phyloP scores from a whole-genome alignment of 2,113 vertebrate species.

The Phyllopteryx taeniolatus region DNA sequence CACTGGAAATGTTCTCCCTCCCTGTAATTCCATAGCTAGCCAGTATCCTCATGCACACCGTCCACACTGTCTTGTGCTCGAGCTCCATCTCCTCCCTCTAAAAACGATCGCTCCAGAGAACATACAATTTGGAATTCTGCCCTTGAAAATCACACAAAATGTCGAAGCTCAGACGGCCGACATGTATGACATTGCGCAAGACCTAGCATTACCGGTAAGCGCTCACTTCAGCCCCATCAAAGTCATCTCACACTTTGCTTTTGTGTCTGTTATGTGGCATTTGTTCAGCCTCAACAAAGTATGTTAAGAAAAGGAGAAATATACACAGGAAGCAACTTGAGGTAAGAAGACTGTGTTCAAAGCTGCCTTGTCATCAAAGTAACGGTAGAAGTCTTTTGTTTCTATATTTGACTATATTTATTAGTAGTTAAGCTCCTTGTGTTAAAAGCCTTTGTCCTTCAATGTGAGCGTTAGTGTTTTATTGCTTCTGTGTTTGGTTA shows the following conservation, averaged over 20 bases:
- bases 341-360: not conserved
- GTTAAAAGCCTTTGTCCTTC: not conserved
- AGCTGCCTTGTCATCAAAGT: not conserved
- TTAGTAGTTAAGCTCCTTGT: not conserved
- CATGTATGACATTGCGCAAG: too few species aligned
- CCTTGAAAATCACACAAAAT: not conserved
- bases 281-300: too few species aligned
- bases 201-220: too few species aligned
- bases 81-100: not conserved
- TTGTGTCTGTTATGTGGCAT: too few species aligned
- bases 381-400: not conserved
- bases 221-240: not conserved
- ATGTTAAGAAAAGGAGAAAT: too few species aligned
- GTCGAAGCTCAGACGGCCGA: too few species aligned
- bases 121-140: not conserved
- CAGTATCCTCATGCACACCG: not conserved
- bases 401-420: not conserved
- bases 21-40: slow-evolving; percentile 6
- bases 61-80: too few species aligned
- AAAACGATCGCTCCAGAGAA: not conserved
- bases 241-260: not conserved
- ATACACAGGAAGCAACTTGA: too few species aligned
- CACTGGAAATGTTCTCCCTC: slow-evolving; percentile 35
- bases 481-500: not conserved
- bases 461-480: not conserved